Evolutionary conservation across 2,888 invertebrate genomes (phyloP).

Genomic region (Hydroisotoma schaefferi): DNA sequence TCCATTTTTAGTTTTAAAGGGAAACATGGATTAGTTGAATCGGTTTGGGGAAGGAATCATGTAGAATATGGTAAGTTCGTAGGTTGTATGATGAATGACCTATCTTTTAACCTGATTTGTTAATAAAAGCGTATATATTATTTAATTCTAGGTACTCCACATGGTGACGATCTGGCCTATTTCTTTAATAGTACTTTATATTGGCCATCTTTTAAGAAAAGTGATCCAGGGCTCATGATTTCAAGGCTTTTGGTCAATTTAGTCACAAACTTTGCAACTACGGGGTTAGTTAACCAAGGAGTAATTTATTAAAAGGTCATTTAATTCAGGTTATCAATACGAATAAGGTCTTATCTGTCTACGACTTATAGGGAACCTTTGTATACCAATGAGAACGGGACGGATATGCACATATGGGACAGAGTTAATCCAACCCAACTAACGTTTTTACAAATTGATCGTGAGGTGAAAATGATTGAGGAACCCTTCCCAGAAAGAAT

Average conservation of each 20-base stretch:
- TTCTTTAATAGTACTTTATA: conserved; percentile 26
- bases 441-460: conserved; percentile 29
- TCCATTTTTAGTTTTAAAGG: conserved; percentile 22
- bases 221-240: conserved; percentile 18
- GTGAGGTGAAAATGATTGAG: conserved; percentile 29
- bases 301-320: too few species aligned
- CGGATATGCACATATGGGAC: conserved; percentile 25
- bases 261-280: conserved; percentile 29
- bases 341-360: neutral
- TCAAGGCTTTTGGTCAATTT: conserved; percentile 25
- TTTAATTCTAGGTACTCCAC: neutral
- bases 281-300: conserved; percentile 17
- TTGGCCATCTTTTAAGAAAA: conserved; percentile 22
- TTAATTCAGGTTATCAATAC: too few species aligned
- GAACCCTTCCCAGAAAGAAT: conserved; percentile 21
- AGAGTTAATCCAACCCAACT: conserved; percentile 19
- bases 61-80: conserved; percentile 10
- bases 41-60: conserved; percentile 6
- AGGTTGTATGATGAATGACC: neutral
- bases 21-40: conserved; percentile 16
- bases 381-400: conserved; percentile 32
- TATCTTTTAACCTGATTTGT: neutral
- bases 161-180: conserved; percentile 18
- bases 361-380: conserved; percentile 27
- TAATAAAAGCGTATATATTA: neutral